Evolutionary conservation across 2,797 vertebrate genomes (phyloP), one percentile per base, ranked within the genome.

Genomic region (Phoebastria nigripes): DNA sequence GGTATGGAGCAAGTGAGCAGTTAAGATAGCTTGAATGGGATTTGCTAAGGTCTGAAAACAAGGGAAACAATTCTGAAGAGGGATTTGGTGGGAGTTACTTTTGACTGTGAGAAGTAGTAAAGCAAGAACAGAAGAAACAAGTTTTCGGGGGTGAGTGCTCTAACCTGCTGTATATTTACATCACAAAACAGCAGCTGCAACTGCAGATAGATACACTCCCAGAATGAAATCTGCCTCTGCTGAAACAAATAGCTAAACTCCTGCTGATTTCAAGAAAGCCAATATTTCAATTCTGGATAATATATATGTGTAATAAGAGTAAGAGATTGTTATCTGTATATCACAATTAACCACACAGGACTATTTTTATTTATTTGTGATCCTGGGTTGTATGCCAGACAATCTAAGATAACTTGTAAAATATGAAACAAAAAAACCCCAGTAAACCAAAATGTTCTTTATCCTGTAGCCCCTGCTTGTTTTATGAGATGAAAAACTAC

Each of bases 401-500:
- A 82, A 47, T 31, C 16, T 28, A 59, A 87, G 47, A 59, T 26
- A 84, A 44, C 56, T 73, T 69, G 10, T 73, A 81, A 88, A 87
- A 82, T 35, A 54, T 18, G 6, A 21, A 44, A 28, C 6, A 29
- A 61, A 31, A n/a, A 70, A 61, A 41, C 11, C 26, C 25, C 19
- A 78, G 6, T 22, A 66, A 70, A 63, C 3, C 24, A 82, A 85
- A 87, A 83, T 44, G 2, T 65, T 87, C 25, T 56, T 71, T 94
- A 87, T 89, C 47, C 41, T 88, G 29, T n/a, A 95, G 31, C 31
- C 39, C 44, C 61, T 96, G 42, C 41, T 96, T 97, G 87, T 69
- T 85, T 95, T 85, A 92, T 42, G 69, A 93, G 72, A 91, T 90
- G 80, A 91, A 87, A 89, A 97, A 49, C 42, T 52, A 85, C 31